Conservation (phyloP, 2,113 vertebrate species). For the Anarhynchus alexandrinus region DNA sequence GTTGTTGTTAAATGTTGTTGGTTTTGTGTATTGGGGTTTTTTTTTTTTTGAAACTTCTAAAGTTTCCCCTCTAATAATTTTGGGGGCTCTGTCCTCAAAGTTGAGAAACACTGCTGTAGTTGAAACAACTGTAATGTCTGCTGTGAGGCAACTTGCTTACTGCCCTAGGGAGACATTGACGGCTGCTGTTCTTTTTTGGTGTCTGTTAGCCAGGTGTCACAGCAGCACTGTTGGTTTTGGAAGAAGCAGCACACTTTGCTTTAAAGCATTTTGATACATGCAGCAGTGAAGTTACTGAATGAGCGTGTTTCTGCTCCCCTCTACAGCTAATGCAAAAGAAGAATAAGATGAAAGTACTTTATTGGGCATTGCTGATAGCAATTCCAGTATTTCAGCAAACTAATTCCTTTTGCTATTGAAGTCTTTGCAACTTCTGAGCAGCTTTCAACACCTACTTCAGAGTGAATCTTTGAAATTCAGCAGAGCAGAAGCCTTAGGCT, state of each 20-base stretch:
- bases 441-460: background rate
- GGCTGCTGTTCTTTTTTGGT: background rate
- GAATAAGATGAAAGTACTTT: background rate
- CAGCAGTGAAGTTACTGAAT: background rate
- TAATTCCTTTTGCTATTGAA: background rate
- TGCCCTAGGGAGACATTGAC: background rate
- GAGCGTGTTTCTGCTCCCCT: background rate
- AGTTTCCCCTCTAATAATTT: background rate
- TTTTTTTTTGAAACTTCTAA: background rate
- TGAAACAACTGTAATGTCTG: background rate
- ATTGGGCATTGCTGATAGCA: background rate
- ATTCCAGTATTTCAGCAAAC: background rate
- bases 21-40: background rate
- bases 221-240: background rate
- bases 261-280: background rate
- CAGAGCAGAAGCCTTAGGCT: background rate
- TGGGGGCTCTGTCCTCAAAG: background rate
- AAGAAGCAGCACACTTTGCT: background rate
- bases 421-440: background rate
- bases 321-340: background rate
- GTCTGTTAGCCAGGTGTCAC: background rate
- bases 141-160: background rate
- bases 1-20: background rate
- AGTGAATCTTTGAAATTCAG: background rate
- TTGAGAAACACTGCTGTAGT: background rate